Evolutionary conservation across 92 coral and sea anemone species (phyloP), one percentile per base, ranked within the genome.

Genomic region (Hydrozoanthus gracilis): DNA sequence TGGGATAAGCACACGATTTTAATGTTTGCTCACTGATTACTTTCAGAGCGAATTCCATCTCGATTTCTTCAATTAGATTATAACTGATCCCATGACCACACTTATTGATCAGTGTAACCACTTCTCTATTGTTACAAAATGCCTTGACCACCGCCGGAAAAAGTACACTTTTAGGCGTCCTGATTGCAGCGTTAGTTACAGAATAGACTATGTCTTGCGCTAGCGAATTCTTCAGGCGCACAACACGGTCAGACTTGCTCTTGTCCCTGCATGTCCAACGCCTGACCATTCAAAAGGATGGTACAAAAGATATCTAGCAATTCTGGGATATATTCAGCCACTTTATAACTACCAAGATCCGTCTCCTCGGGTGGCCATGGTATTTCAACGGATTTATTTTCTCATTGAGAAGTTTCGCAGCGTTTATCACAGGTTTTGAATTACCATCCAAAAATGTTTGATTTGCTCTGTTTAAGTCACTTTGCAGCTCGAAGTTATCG

Each of bases 321-420:
- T 52, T 74, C 52, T 2, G 83, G 83, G 88, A 73, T 74, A 80
- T 61, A 80, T 46, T 82, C 76, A 82, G 86, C 58, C 58, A 62
- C 58, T 3, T 82, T 82, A 85, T 75, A 27, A 58, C 79, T 20
- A 20, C 14, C 72, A 15, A 73, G 88, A 54, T 86, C 73, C 71
- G 44, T 86, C 75, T 86, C 88, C 2, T 86, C 88, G 73, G 88
- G 88, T 82, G 86, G 86, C 88, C 83, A 86, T 86, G 83, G 83
- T 39, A 73, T 86, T 86, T 83, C 78, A 83, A 70, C 51, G 69
- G 78, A 83, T 11, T 73, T 73, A 82, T 85, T 74, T 86, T 71
- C 83, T 76, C 88, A 55, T 73, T 86, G 54, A 58, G 74, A 86
- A 58, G 44, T 76, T 86, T 74, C 80, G 83, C 83, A 35, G 56